phyloP scores from a whole-genome alignment of 1,140 invertebrate genomes.

The Armadillidium nasatum region DNA sequence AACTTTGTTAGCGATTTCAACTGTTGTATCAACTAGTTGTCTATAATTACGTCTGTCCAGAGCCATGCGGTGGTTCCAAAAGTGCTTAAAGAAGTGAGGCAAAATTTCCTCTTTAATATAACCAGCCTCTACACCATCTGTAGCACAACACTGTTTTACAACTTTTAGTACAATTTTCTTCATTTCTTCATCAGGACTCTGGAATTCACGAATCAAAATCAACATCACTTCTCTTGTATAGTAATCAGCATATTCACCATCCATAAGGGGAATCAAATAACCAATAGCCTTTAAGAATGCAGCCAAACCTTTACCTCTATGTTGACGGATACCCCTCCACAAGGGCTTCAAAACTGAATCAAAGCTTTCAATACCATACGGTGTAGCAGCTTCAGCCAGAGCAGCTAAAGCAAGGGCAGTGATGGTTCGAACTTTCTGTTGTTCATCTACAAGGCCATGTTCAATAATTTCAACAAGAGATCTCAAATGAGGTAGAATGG shows the following conservation, averaged over 20 bases:
- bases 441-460: conserved; percentile 74
- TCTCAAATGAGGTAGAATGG: conserved; percentile 96
- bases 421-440: conserved; percentile 84
- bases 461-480: conserved; percentile 99
- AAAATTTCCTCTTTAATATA: conserved; percentile 99
- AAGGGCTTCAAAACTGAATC: conserved; percentile 98
- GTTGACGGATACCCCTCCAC: conserved; percentile 98
- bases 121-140: conserved; percentile 97
- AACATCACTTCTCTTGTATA: conserved; percentile 99
- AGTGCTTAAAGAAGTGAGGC: conserved; percentile 98
- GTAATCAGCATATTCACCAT: conserved; percentile 99
- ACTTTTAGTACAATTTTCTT: conserved; percentile 99
- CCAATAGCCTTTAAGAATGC: conserved; percentile 99
- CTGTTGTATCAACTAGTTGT: conserved; percentile 94
- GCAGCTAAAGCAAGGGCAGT: conserved; percentile 98
- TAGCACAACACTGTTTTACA: conserved; percentile 99
- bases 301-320: conserved; percentile 96
- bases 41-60: conserved; percentile 94
- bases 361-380: conserved; percentile 99
- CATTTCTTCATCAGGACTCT: conserved; percentile 99
- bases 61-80: conserved; percentile 99
- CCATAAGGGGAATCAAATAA: conserved; percentile 98
- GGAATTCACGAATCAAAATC: conserved; percentile 97
- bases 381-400: conserved; percentile 94
- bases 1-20: conserved; percentile 99